These are phyloP conservation scores for Scaptomyza parva DNA, from an alignment of 2,888 invertebrate genomes.

Conservation along the genomic window DNA sequence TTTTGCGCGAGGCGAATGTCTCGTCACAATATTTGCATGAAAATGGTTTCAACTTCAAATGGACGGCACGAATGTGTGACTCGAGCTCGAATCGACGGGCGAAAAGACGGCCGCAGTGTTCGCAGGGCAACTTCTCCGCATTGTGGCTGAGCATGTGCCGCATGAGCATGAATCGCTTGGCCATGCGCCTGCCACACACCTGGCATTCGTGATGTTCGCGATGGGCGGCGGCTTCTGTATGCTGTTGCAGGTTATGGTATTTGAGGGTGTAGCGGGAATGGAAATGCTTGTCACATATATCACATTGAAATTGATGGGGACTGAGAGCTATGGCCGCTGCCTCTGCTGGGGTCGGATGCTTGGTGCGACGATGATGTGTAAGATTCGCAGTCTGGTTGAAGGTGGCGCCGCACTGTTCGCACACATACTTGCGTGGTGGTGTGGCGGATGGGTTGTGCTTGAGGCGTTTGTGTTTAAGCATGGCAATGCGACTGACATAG, in stretches of 20 bases:
- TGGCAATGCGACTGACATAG: conserved; percentile 81
- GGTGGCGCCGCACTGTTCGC: conserved; percentile 82
- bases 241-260: conserved; percentile 78
- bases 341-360: conserved; percentile 79
- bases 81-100: conserved; percentile 80
- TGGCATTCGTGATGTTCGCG: conserved; percentile 67
- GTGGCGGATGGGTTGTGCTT: conserved; percentile 67
- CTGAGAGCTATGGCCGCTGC: conserved; percentile 57
- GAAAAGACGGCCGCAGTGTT: conserved; percentile 77
- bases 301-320: conserved; percentile 69
- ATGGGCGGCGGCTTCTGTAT: conserved; percentile 51
- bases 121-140: conserved; percentile 78
- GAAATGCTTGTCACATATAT: conserved; percentile 76
- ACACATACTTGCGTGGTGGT: conserved; percentile 72
- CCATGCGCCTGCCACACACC: conserved; percentile 78
- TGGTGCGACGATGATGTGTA: conserved; percentile 79
- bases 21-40: conserved; percentile 75
- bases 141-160: conserved; percentile 82
- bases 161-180: conserved; percentile 81
- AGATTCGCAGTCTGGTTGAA: conserved; percentile 83
- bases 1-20: conserved; percentile 79
- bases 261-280: conserved; percentile 80
- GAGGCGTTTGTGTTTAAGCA: conserved; percentile 81
- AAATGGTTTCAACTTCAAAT: conserved; percentile 81
- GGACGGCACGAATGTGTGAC: conserved; percentile 79